phyloP scores from a whole-genome alignment of 92 coral and sea anemone genomes.

The Siderastrea radians region DNA sequence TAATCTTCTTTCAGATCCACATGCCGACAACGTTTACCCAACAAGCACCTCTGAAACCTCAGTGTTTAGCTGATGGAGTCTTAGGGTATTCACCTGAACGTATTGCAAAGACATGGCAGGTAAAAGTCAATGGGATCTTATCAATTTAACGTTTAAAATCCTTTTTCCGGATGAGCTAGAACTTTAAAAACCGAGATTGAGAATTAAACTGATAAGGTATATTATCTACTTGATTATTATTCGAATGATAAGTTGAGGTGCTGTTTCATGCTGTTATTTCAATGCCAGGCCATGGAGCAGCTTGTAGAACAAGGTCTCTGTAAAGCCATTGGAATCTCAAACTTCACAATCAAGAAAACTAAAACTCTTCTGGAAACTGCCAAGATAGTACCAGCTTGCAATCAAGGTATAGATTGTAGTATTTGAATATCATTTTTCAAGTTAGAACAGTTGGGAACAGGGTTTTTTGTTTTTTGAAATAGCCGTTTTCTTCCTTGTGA shows the following conservation, averaged over 20 bases:
- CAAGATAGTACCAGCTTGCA: slow-evolving; percentile 65
- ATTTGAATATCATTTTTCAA: not conserved
- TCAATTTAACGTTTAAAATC: too few species aligned
- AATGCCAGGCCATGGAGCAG: slow-evolving; percentile 77
- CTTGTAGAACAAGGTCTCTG: slow-evolving; percentile 71
- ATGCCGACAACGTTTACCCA: slow-evolving; percentile 62
- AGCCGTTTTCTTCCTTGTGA: too few species aligned
- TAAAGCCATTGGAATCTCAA: slow-evolving; percentile 84
- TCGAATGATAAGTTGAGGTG: too few species aligned
- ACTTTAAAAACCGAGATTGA: too few species aligned
- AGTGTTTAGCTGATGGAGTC: slow-evolving; percentile 54
- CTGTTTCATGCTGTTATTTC: not conserved
- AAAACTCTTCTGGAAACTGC: slow-evolving; percentile 71
- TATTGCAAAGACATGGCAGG: slow-evolving; percentile 79
- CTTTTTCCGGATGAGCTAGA: too few species aligned
- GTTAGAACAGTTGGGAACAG: not conserved
- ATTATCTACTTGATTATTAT: too few species aligned
- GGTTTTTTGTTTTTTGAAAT: not conserved
- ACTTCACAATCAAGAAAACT: slow-evolving; percentile 66
- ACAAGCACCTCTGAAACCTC: slow-evolving; percentile 9
- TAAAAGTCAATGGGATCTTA: not conserved
- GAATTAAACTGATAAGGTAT: too few species aligned
- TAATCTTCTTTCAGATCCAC: slow-evolving; percentile 46
- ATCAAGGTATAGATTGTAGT: slow-evolving; percentile 42
- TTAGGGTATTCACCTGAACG: slow-evolving; percentile 69